phyloP scores from a whole-genome alignment of 2,797 vertebrate species.

The Ceryle rudis region DNA sequence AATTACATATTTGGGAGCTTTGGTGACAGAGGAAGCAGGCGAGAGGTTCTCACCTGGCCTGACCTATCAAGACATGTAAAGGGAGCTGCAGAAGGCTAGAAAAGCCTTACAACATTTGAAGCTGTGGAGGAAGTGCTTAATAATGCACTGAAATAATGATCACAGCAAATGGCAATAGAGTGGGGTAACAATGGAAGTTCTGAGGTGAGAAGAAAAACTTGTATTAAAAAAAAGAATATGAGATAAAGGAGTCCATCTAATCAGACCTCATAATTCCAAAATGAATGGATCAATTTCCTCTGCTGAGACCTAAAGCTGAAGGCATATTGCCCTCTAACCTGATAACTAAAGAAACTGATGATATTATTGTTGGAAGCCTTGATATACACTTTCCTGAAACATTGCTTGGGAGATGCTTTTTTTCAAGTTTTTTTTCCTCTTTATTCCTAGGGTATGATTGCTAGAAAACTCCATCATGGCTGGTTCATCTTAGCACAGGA shows the following conservation, averaged over 20 bases:
- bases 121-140: not conserved
- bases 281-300: not conserved
- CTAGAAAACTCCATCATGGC: not conserved
- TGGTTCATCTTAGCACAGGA: not conserved
- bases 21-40: not conserved
- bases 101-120: not conserved
- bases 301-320: not conserved
- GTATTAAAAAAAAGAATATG: not conserved
- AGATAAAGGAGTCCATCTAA: not conserved
- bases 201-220: not conserved
- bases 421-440: not conserved
- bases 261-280: not conserved
- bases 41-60: not conserved
- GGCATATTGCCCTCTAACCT: not conserved
- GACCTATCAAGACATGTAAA: not conserved
- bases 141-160: not conserved
- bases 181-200: not conserved
- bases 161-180: not conserved
- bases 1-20: not conserved
- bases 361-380: not conserved
- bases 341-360: not conserved
- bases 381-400: fast-evolving
- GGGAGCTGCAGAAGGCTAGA: not conserved
- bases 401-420: not conserved
- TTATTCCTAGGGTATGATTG: not conserved